These are phyloP conservation scores for Myopa tessellatipennis DNA, from an alignment of 2,888 invertebrate genomes.

Conservation along the genomic window DNA sequence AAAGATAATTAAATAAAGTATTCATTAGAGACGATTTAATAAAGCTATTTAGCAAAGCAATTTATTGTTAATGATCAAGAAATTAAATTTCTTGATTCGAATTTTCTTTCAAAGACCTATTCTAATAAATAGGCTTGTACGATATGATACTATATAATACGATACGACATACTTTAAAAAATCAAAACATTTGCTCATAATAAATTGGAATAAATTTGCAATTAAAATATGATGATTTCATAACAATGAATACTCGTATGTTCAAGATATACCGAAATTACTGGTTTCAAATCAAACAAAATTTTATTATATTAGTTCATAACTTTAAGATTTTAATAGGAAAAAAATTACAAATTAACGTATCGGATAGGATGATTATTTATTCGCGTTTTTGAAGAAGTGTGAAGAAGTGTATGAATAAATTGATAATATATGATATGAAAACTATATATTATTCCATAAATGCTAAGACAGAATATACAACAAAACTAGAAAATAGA, in stretches of 20 bases:
- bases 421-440: no score
- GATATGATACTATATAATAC: not conserved
- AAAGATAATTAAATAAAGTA: no score
- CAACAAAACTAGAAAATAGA: no score
- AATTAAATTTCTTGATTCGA: not conserved
- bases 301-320: constrained; percentile 24
- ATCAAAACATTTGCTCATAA: constrained; percentile 23
- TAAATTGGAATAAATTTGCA: constrained; percentile 21
- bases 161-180: not conserved
- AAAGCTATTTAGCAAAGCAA: no score
- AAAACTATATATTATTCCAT: no score
- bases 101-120: not conserved
- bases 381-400: no score
- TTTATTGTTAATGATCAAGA: no score
- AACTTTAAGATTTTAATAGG: constrained; percentile 19
- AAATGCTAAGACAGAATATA: no score
- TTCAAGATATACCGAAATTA: not conserved
- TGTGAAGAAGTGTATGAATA: no score
- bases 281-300: not conserved
- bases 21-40: no score
- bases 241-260: not conserved
- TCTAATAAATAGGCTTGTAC: no score
- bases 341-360: not conserved
- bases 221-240: not conserved
- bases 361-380: no score